Percentiles rank a stretch among this genome's conserved stretches.
These are phyloP conservation scores for Tautogolabrus adspersus DNA, from an alignment of 2,113 vertebrate genomes.

Conservation along the genomic window DNA sequence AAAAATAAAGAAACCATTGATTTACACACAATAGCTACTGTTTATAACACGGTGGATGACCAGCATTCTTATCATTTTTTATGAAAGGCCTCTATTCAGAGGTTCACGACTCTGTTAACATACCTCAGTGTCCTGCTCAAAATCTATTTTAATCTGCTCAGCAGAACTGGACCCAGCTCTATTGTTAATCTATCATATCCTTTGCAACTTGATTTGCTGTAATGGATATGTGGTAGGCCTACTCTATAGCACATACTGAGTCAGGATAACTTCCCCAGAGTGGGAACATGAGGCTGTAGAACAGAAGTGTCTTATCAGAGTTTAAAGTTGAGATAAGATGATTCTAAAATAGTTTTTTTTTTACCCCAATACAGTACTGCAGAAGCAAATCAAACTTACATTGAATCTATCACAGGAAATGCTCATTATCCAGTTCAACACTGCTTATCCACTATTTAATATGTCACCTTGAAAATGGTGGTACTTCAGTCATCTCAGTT, in stretches of 20 bases:
- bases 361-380: no score
- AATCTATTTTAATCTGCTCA: slow-evolving; percentile 6
- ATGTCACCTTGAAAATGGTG: no score
- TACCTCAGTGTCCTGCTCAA: not conserved
- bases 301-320: no score
- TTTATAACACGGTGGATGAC: not conserved
- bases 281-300: no score
- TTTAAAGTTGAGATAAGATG: no score
- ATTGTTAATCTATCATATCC: not conserved
- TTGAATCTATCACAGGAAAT: no score
- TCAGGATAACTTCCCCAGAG: not conserved
- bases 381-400: no score
- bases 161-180: slow-evolving; percentile 4
- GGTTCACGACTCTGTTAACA: not conserved
- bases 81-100: slow-evolving; percentile 18
- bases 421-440: no score
- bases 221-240: not conserved
- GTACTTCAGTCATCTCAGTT: no score
- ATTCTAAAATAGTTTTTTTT: no score
- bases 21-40: not conserved
- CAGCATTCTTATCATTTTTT: not conserved
- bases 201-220: not conserved
- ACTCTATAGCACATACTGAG: not conserved
- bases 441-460: no score
- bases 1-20: not conserved